Evolutionary conservation across 2,113 vertebrate genomes (phyloP).

Genomic region (Rutilus rutilus): DNA sequence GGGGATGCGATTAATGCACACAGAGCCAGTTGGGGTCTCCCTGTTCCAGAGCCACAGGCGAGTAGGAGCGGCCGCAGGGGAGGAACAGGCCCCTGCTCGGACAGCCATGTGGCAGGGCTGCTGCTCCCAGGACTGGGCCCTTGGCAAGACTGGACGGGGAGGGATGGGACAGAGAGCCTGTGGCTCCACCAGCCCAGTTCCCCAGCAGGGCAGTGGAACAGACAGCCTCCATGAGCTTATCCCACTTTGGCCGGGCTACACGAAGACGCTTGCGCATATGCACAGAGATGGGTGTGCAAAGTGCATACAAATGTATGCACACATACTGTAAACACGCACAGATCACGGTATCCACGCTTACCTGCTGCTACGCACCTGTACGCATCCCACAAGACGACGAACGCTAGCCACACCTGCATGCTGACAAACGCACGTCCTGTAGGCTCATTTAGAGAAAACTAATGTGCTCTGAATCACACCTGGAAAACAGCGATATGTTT

Average conservation of each 20-base stretch:
- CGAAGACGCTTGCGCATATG: conserved; percentile 50
- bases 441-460: conserved; percentile 8
- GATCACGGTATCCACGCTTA: neutral
- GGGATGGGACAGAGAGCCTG: conserved; percentile 69
- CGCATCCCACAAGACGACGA: neutral
- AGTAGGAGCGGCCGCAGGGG: conserved; percentile 58
- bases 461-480: neutral
- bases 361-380: neutral
- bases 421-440: conserved; percentile 27
- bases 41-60: conserved; percentile 76
- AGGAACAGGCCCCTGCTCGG: conserved; percentile 62
- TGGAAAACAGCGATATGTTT: conserved; percentile 19
- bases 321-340: conserved; percentile 14
- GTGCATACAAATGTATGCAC: conserved; percentile 47
- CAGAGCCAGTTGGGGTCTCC: conserved; percentile 75
- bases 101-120: conserved; percentile 64
- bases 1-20: conserved; percentile 81
- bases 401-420: neutral
- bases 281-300: conserved; percentile 57
- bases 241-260: conserved; percentile 51
- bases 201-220: conserved; percentile 72
- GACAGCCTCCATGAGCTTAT: conserved; percentile 60
- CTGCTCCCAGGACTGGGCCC: conserved; percentile 63
- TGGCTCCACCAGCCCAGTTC: conserved; percentile 71
- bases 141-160: conserved; percentile 59